These are phyloP conservation scores for Sebastes dallii DNA, from an alignment of 2,797 vertebrate species.

Conservation along the genomic window DNA sequence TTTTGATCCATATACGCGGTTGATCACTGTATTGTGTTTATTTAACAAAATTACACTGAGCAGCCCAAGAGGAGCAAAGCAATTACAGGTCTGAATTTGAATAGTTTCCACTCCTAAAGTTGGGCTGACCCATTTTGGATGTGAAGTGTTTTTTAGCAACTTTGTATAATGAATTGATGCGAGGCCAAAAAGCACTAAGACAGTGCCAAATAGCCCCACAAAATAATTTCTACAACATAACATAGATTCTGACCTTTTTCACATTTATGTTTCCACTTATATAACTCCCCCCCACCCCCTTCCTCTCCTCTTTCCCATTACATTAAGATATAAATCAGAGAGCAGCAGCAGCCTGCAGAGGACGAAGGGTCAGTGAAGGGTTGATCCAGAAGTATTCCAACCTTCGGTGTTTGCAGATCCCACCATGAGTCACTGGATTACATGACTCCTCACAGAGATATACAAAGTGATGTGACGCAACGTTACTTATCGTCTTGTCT, in stretches of 20 bases:
- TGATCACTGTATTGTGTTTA: no score
- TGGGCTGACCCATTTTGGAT: background rate
- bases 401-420: constrained; percentile 8
- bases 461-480: constrained; percentile 7
- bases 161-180: background rate
- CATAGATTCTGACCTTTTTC: background rate
- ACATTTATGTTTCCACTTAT: background rate
- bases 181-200: background rate
- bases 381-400: background rate
- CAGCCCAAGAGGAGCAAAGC: no score
- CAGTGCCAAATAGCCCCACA: background rate
- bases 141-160: background rate
- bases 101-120: background rate
- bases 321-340: constrained; percentile 27
- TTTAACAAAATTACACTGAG: no score
- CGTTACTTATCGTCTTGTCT: background rate
- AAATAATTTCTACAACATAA: background rate
- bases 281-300: background rate
- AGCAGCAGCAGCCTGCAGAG: constrained; percentile 5
- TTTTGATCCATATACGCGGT: no score
- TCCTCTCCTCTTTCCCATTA: background rate
- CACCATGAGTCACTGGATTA: constrained; percentile 5
- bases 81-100: background rate
- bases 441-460: constrained; percentile 1
- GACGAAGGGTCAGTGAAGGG: constrained; percentile 3